Base-by-base conservation (phyloP, 2,113 vertebrate species). In the Brachyhypopomus occidentalis region DNA sequence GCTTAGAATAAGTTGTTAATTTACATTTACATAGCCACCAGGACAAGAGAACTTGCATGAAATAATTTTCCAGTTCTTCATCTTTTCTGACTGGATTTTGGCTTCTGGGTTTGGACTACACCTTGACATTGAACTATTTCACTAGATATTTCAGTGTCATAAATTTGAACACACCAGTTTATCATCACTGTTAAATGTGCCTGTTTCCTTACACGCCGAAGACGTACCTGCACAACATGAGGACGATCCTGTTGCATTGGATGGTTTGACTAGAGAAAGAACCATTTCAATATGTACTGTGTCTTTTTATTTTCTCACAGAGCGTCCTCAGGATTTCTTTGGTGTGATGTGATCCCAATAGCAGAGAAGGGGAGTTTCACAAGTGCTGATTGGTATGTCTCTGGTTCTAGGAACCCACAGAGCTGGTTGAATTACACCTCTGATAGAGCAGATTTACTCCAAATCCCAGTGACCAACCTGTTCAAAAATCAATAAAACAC, bases 401-500 rank as follows among this genome's bases (percentile, higher is more conserved):
- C 2, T 3, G 66, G 34, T 41, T 20, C 16, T 5, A 27, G 63
- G 20, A 22, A 70, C 34, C 20, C n/a, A 20, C 66, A 69, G 5
- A 36, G 11, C 66, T 38, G 36, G 66, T 8, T n/a, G 38, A 70
- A 41, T 70, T n/a, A 22, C 66, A 41, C n/a, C 38, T 70, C 19
- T 70, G 36, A 70, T 70, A 17, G 34, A n/a, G 22, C 20, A 70
- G 66, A 41, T 70, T 70, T 41, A 70, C 66, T 22, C 34, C 41
- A 38, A 70, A 70, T 19, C 66, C 66, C 8, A 41, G 22, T 41
- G 66, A 70, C 66, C 66, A 70, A 41, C 66, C 66, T 70, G 36
- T 70, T 70, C 36, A 70, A 41, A 41, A 41, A 70, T 70, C 66
- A 41, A 70, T 70, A 41, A 70, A 70, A 41, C 36, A 19, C 64